These are phyloP conservation scores for Macquaria ambigua DNA, from an alignment of 2,113 vertebrate genomes.

Conservation along the genomic window DNA sequence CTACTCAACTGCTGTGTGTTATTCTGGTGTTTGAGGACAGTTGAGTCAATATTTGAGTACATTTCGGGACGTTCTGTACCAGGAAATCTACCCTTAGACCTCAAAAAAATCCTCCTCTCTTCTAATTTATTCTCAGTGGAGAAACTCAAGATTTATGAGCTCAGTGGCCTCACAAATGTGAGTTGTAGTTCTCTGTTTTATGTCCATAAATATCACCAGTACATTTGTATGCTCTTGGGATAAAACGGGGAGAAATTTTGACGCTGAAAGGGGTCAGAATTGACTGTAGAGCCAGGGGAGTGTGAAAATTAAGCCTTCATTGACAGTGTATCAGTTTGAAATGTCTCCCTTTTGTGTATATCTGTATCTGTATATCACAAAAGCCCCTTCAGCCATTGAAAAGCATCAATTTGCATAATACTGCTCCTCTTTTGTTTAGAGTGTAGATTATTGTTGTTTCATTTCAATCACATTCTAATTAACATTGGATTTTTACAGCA, in stretches of 20 bases:
- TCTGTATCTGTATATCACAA: slow-evolving; percentile 62
- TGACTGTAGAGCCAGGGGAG: slow-evolving; percentile 10
- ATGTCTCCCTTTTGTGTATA: slow-evolving; percentile 57
- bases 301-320: slow-evolving; percentile 22
- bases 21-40: slow-evolving; percentile 55
- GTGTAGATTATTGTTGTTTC: slow-evolving; percentile 61
- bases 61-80: slow-evolving; percentile 51
- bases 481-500: slow-evolving; percentile 51
- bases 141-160: slow-evolving; percentile 11
- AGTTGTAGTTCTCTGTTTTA: slow-evolving; percentile 23
- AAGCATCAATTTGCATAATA: slow-evolving; percentile 67
- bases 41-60: slow-evolving; percentile 60
- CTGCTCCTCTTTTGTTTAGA: slow-evolving; percentile 51
- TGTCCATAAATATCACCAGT: slow-evolving; percentile 31
- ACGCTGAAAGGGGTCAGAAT: not conserved
- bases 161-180: slow-evolving; percentile 25
- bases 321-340: slow-evolving; percentile 53
- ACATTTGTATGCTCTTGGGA: not conserved
- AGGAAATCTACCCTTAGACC: slow-evolving; percentile 30
- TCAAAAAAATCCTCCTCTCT: slow-evolving; percentile 5
- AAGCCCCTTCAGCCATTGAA: slow-evolving; percentile 58
- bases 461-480: slow-evolving; percentile 68
- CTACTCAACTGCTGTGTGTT: slow-evolving; percentile 38
- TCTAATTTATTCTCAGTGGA: slow-evolving; percentile 52
- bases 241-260: slow-evolving; percentile 8